These are phyloP conservation scores for Mythimna impura DNA, from an alignment of 2,888 invertebrate genomes.

Conservation along the genomic window DNA sequence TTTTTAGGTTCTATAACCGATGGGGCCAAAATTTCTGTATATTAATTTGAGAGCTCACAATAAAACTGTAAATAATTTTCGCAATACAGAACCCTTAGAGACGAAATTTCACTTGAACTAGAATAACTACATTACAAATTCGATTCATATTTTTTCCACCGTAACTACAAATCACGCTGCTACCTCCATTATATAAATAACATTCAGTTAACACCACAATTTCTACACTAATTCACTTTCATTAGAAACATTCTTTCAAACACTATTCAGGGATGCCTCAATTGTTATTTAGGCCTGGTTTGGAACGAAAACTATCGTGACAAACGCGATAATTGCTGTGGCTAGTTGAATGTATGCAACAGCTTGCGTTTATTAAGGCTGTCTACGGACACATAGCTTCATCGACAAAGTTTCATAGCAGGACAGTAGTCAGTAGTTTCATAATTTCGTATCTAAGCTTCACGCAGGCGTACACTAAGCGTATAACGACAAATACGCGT, in stretches of 20 bases:
- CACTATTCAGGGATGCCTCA: conserved; percentile 8
- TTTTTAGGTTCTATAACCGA: conserved; percentile 6
- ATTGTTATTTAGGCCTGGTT: neutral
- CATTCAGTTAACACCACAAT: conserved; percentile 45
- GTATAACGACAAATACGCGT: no score
- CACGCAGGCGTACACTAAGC: no score
- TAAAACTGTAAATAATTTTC: neutral
- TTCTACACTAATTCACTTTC: conserved; percentile 37
- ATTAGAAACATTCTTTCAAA: conserved; percentile 5
- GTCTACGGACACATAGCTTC: no score
- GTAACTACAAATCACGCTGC: conserved; percentile 18
- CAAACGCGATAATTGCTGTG: neutral
- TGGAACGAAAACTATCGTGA: neutral
- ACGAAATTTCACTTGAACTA: conserved; percentile 7
- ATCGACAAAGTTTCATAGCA: no score
- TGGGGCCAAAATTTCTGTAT: conserved; percentile 1
- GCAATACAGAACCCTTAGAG: conserved; percentile 20
- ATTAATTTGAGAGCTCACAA: conserved; percentile 4
- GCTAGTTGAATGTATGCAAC: no score
- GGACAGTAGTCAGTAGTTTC: no score
- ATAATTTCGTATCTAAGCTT: no score
- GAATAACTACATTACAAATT: conserved; percentile 37
- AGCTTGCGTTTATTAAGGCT: no score
- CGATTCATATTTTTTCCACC: conserved; percentile 45
- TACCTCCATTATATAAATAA: conserved; percentile 39